phyloP scores from a whole-genome alignment of 2,797 vertebrate genomes.

The Pseudochromis fuscus region DNA sequence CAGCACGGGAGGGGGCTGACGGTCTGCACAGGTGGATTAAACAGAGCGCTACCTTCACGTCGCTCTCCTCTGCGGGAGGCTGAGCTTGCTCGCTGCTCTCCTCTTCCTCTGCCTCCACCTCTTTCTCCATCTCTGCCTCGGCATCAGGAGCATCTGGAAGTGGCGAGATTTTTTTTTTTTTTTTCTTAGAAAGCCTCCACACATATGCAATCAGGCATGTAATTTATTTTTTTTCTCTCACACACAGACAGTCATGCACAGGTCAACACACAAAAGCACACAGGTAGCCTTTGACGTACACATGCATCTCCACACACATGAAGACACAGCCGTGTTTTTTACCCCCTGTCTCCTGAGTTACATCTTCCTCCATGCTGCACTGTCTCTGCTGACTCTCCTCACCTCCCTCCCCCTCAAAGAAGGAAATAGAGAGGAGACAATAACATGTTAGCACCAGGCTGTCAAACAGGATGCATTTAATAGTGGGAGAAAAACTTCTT shows the following conservation, averaged over 20 bases:
- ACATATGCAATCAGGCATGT: constrained; percentile 5
- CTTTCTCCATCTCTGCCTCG: constrained; percentile 64
- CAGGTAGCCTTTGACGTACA: too few relatives aligned
- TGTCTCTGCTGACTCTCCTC: constrained; percentile 87
- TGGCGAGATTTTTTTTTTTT: constrained; percentile 14
- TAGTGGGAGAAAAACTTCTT: neutral
- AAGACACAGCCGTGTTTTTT: constrained; percentile 54
- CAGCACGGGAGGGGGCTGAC: constrained; percentile 3
- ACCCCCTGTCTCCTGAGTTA: constrained; percentile 81
- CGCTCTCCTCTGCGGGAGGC: constrained; percentile 66
- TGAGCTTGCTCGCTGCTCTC: constrained; percentile 53
- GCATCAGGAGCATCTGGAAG: constrained; percentile 56
- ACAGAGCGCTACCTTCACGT: constrained; percentile 58
- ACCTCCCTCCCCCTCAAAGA: constrained; percentile 80
- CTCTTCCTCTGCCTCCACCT: constrained; percentile 58
- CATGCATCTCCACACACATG: constrained; percentile 40
- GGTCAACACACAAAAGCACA: constrained; percentile 19
- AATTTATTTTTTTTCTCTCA: constrained; percentile 18
- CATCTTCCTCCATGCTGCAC: constrained; percentile 83
- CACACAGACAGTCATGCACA: constrained; percentile 36
- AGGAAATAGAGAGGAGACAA: constrained; percentile 44
- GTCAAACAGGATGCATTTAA: constrained; percentile 16
- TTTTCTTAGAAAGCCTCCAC: constrained; percentile 10
- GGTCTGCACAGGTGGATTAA: constrained; percentile 22
- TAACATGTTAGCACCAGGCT: constrained; percentile 32